phyloP scores from a whole-genome alignment of 2,888 invertebrate genomes.

The Noctua comes region DNA sequence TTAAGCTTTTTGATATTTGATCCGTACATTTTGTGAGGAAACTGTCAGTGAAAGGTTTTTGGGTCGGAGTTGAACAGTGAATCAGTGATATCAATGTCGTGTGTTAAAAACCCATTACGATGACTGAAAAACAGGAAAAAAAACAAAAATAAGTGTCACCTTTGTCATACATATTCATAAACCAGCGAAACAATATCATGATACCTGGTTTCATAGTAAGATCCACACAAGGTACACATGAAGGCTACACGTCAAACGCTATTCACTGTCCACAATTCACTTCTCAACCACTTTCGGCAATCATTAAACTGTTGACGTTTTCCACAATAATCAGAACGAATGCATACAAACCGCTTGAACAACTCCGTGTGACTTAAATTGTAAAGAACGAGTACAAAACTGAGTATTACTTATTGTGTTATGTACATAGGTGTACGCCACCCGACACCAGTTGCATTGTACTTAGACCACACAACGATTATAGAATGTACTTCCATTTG shows the following conservation, averaged over 20 bases:
- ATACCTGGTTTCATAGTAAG: constrained; percentile 46
- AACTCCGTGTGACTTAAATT: constrained; percentile 44
- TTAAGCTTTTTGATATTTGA: constrained; percentile 64
- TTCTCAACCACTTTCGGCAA: constrained; percentile 23
- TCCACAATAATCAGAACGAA: constrained; percentile 30
- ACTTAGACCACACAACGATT: constrained; percentile 68
- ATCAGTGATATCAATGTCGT: constrained; percentile 36
- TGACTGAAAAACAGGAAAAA: constrained; percentile 12
- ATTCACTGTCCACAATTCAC: constrained; percentile 20
- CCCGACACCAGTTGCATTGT: constrained; percentile 67
- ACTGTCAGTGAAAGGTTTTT: constrained; percentile 28
- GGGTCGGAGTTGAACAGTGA: constrained; percentile 29
- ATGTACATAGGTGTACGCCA: constrained; percentile 59
- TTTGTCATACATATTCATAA: constrained; percentile 35
- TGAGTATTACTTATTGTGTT: constrained; percentile 52
- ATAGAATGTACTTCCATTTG: constrained; percentile 63
- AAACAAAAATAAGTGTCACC: not conserved
- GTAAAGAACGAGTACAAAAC: constrained; percentile 53
- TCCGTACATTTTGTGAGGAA: constrained; percentile 38
- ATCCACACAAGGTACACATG: constrained; percentile 17
- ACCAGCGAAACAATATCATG: constrained; percentile 38
- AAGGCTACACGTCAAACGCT: constrained; percentile 15
- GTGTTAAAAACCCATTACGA: constrained; percentile 12
- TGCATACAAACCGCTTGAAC: constrained; percentile 39
- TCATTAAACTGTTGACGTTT: constrained; percentile 16